Evolutionary conservation across 2,797 vertebrate genomes (phyloP).

Genomic region (Ptychobarbus kaznakovi): DNA sequence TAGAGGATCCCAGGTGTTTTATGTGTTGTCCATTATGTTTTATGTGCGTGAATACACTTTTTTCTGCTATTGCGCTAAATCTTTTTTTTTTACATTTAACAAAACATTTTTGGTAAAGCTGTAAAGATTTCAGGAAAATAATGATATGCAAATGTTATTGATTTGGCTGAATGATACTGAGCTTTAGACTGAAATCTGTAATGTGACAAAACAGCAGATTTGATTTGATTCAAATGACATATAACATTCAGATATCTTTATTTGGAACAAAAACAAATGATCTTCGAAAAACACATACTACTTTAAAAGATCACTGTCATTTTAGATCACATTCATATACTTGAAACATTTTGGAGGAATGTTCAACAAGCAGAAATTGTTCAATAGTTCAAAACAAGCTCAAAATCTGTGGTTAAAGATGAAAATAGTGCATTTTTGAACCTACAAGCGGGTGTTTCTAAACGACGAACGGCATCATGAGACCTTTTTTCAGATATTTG

Average conservation of each 20-base stretch:
- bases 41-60: background rate
- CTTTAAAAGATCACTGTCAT: background rate
- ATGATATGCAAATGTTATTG: background rate
- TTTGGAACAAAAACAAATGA: background rate
- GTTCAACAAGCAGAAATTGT: background rate
- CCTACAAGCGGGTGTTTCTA: conserved; percentile 1
- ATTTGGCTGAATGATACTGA: background rate
- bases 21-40: conserved; percentile 26
- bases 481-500: conserved; percentile 1
- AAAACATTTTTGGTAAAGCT: background rate
- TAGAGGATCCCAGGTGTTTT: background rate
- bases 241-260: background rate
- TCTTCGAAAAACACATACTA: background rate
- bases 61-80: background rate
- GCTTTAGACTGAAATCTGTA: background rate
- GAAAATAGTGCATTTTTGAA: background rate
- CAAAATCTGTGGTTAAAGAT: background rate
- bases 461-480: background rate
- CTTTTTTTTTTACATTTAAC: background rate
- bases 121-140: background rate
- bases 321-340: conserved; percentile 7
- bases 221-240: background rate
- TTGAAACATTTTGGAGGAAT: conserved; percentile 6
- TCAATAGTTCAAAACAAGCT: too few relatives aligned
- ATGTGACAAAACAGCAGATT: conserved; percentile 3